phyloP scores from a whole-genome alignment of 2,797 vertebrate genomes.

The Falco berigora region DNA sequence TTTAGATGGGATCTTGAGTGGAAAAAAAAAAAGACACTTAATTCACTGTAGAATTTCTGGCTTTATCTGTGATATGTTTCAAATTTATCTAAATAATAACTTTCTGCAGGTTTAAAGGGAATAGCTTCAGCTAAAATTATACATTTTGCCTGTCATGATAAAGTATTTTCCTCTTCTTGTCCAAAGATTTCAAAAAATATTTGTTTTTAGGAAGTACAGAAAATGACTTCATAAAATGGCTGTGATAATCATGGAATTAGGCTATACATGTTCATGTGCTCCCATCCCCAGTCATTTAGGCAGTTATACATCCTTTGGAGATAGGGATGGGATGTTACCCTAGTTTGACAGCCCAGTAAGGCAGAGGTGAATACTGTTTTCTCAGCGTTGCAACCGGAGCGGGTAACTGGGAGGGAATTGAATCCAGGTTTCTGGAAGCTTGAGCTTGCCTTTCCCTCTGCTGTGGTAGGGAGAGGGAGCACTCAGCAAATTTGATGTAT shows the following conservation, averaged over 20 bases:
- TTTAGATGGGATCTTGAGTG: not conserved
- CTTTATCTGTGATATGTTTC: not conserved
- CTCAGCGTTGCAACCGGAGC: not conserved
- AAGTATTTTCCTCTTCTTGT: not conserved
- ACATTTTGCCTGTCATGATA: not conserved
- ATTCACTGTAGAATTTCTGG: not conserved
- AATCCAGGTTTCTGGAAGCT: not conserved
- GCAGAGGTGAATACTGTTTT: not conserved
- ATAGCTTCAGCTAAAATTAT: not conserved
- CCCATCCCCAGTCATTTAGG: not conserved
- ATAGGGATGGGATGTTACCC: not conserved
- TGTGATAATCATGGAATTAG: not conserved
- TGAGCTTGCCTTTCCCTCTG: not conserved
- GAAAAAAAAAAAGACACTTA: not conserved
- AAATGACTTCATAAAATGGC: not conserved
- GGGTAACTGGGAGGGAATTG: not conserved
- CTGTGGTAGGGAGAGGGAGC: rapidly evolving
- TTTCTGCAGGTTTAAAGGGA: not conserved
- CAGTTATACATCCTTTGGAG: not conserved
- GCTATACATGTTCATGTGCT: not conserved
- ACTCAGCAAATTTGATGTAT: not conserved
- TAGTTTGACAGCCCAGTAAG: not conserved
- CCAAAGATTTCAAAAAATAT: not conserved
- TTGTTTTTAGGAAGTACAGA: not conserved
- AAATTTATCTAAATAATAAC: not conserved